Base-by-base conservation (phyloP, 1,140 invertebrate species). In the Aphelinus certus region DNA sequence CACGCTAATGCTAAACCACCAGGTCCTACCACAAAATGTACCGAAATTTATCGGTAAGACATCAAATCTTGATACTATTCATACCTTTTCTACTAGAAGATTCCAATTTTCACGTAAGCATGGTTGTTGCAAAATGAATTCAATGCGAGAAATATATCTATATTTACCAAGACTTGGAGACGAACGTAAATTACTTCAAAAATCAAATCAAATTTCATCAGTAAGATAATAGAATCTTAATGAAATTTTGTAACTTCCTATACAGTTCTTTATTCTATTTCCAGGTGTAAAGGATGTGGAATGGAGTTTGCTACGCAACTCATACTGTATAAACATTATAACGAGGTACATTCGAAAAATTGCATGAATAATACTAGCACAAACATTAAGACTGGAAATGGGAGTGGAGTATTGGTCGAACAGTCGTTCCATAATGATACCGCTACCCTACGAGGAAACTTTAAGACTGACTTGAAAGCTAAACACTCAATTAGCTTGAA, bases 401-500 rank as follows among this genome's bases (percentile, higher is more conserved):
- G 82, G 75, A 79, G 80, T 83, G 84, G 83, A 73, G 81, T 85
- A 75, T 86, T 84, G 61, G 77, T 77, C 56, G 81, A 83, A 65
- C 80, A 81, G 49, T 80, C 81, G 77, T 85, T 83, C 71, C 80
- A 82, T 73, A 80, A 85, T 73, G 77, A 80, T 81, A 81, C 79
- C 63, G 61, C 77, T 76, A 9, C 51, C 51, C 82, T 81, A 60
- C 81, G 81, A 79, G 73, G 74, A 81, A 86, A 86, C 79, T 84
- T 86, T 81, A 88, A 88, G 85, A 88, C 86, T 88, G 86, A 88
- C 72, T 85, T 86, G 76, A 85, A 87, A 85, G 84, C 83, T 83
- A 87, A 87, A 79, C 81, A 79, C 79, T 76, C 69, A 3, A 4
- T 65, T 72, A 45, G 67, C 62, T 76, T 76, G 57, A 76, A 82